Evolutionary conservation across 2,797 vertebrate species (phyloP).

Genomic region (Syngnathus rostellatus): DNA sequence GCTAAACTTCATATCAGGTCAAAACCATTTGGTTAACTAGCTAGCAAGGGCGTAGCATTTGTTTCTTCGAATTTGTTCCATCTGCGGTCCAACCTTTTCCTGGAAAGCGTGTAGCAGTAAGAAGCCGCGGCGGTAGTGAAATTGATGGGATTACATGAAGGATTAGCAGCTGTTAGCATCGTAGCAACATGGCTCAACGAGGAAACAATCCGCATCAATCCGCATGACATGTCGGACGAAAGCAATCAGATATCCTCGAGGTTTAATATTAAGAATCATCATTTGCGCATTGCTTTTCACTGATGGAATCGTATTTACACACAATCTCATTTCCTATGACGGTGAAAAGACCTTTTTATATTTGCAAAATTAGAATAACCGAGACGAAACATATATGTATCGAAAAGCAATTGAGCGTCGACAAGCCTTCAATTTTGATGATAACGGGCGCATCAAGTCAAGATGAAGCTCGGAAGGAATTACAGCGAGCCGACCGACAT

Average conservation of each 20-base stretch:
- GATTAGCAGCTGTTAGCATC: slow-evolving; percentile 66
- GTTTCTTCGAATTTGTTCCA: neutral
- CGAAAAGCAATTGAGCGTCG: slow-evolving; percentile 45
- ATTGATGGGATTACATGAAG: slow-evolving; percentile 64
- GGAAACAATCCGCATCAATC: slow-evolving; percentile 55
- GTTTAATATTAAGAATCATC: neutral
- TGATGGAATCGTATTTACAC: slow-evolving; percentile 4
- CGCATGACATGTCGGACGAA: neutral
- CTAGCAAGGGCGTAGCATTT: neutral
- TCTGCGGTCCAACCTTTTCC: slow-evolving; percentile 27
- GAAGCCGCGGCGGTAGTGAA: slow-evolving; percentile 42
- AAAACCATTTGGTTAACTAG: neutral
- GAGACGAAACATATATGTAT: slow-evolving; percentile 30
- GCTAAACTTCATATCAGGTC: neutral
- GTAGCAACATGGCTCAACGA: slow-evolving; percentile 60
- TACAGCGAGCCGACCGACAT: slow-evolving; percentile 18
- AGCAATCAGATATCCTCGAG: neutral
- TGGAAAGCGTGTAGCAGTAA: slow-evolving; percentile 34
- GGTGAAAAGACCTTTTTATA: slow-evolving; percentile 15
- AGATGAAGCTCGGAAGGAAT: slow-evolving; percentile 46
- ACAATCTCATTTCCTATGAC: slow-evolving; percentile 12
- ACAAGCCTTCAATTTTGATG: slow-evolving; percentile 46
- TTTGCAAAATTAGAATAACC: slow-evolving; percentile 33
- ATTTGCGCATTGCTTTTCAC: neutral
- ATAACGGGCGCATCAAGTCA: slow-evolving; percentile 46